Evolutionary conservation across 2,888 invertebrate species (phyloP), one percentile per base, ranked within the genome.

Genomic region (Noctua comes): DNA sequence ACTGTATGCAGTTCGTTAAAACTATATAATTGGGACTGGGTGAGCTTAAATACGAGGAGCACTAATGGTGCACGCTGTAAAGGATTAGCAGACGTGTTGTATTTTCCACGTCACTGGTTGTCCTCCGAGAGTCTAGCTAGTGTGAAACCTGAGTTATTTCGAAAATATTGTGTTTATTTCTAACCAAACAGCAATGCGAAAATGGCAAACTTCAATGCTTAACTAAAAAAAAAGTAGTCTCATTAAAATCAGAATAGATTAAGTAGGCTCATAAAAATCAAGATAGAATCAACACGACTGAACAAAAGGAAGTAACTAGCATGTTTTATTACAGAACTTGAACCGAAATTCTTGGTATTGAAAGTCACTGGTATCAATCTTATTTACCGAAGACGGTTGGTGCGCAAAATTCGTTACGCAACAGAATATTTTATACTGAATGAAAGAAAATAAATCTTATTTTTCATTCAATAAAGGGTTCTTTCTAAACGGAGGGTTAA

Each of bases 1-100:
- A 86, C 88, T 88, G 86, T 91, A 89, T 91, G 90, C 91, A 91
- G 92, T 93, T 93, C 91, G 92, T 93, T 93, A 91, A 92, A 93
- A 94, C 91, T 93, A 91, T 87, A 87, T 93, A 92, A 94, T 94
- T 93, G 91, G 91, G 88, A 87, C 87, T 87, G 72, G 85, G 85
- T 81, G 88, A 86, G 82, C 80, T 86, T 87, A 87, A 89, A 88
- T 88, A 86, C 86, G 85, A 85, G 71, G 79, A 73, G 80, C 80
- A 79, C 89, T 85, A 89, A 91, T 88, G 88, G 90, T 84, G 78
- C 68, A 72, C 84, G 68, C 82, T 86, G 87, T 83, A 84, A 86
- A 86, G 89, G 90, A 91, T 91, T 90, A 91, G 85, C 86, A 77
- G 74, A 84, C 81, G 82, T 88, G 89, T 88, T 88, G 85, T 89